Conservation (phyloP, 2,888 invertebrate genomes). For the Odontocolon sp. region DNA sequence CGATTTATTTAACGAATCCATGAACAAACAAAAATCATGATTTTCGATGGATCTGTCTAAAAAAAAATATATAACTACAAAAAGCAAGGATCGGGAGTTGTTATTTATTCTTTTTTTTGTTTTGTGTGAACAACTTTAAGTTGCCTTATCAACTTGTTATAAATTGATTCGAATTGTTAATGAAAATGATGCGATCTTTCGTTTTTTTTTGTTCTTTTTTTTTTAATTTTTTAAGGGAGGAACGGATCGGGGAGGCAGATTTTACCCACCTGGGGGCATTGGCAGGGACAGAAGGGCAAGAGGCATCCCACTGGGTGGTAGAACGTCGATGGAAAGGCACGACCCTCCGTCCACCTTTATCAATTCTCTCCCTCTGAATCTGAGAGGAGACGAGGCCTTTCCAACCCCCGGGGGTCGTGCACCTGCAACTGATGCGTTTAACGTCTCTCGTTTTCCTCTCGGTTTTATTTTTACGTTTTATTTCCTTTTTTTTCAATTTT, state of each 20-base stretch:
- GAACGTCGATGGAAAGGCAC: conserved; percentile 86
- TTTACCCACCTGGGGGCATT: conserved; percentile 81
- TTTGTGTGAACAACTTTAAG: neutral
- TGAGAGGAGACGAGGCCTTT: conserved; percentile 78
- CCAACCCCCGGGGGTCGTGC: conserved; percentile 79
- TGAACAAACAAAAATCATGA: no score
- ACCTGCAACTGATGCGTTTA: conserved; percentile 80
- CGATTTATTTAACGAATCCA: no score
- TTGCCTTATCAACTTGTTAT: neutral
- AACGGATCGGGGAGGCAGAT: conserved; percentile 62
- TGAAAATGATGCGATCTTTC: conserved; percentile 24
- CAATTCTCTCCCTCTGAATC: conserved; percentile 80
- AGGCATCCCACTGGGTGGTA: conserved; percentile 79
- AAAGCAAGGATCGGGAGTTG: no score
- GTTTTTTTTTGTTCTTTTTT: conserved; percentile 7
- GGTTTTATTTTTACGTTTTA: conserved; percentile 13
- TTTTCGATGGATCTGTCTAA: no score
- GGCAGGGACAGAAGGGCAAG: conserved; percentile 77
- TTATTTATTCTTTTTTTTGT: neutral
- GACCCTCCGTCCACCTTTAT: conserved; percentile 82
- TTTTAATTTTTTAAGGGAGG: neutral
- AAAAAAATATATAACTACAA: no score
- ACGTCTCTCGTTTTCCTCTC: conserved; percentile 65
- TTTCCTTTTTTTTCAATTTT: no score
- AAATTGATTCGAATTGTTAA: neutral